Conservation (phyloP, 2,888 invertebrate species). For the Julus scanicus region DNA sequence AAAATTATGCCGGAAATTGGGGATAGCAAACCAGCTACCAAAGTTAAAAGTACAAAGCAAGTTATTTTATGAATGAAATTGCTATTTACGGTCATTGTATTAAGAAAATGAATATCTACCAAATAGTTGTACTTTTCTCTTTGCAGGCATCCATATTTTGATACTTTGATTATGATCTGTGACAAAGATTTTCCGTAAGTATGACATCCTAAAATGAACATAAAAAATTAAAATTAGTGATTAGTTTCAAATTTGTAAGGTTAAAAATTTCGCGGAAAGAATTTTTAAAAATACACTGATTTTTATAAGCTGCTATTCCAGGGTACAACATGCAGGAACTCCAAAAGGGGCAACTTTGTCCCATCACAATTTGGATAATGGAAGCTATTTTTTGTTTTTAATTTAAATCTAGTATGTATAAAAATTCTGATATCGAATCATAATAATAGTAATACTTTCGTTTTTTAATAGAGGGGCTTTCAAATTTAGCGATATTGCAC, state of each 20-base stretch:
- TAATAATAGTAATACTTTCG: not conserved
- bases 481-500: constrained; percentile 22
- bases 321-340: constrained; percentile 84
- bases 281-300: no score
- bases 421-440: not conserved
- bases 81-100: no score
- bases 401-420: no score
- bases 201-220: not conserved
- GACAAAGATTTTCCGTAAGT: constrained; percentile 58
- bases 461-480: not conserved
- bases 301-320: constrained; percentile 61
- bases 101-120: not conserved
- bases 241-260: no score
- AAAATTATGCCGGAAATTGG: constrained; percentile 72
- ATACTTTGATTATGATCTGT: constrained; percentile 58
- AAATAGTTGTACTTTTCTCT: no score
- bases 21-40: constrained; percentile 63
- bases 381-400: not conserved
- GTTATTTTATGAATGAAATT: not conserved
- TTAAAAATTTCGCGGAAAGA: no score
- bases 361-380: constrained; percentile 71
- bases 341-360: constrained; percentile 81
- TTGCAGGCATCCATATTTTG: constrained; percentile 58
- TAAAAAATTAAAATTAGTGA: no score
- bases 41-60: not conserved